These are phyloP conservation scores for Oligia strigilis DNA, from an alignment of 2,888 invertebrate genomes.

Conservation along the genomic window DNA sequence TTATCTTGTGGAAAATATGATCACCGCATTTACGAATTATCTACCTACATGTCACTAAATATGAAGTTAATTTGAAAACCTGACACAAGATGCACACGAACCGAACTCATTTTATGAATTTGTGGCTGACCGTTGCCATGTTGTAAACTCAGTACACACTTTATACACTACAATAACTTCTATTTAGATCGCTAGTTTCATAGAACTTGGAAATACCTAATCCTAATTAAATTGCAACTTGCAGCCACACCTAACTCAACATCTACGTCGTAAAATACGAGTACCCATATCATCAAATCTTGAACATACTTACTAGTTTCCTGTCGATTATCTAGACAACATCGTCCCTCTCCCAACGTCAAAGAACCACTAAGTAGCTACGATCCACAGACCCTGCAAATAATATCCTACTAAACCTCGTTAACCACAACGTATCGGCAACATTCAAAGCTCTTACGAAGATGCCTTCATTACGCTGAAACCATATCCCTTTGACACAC, in stretches of 20 bases:
- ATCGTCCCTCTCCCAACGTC: not conserved
- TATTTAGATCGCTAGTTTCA: not conserved
- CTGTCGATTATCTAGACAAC: conserved; percentile 21
- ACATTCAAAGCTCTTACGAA: conserved; percentile 70
- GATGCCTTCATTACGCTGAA: conserved; percentile 82
- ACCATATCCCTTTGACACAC: conserved; percentile 83
- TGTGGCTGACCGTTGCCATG: no score
- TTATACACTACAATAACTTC: not conserved
- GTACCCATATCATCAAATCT: not conserved
- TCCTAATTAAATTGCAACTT: not conserved
- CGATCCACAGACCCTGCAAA: conserved; percentile 16
- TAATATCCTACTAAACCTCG: conserved; percentile 48
- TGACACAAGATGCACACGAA: no score
- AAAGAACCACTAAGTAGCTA: conserved; percentile 38
- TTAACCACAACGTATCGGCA: conserved; percentile 59
- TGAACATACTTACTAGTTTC: not conserved
- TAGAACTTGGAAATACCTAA: not conserved
- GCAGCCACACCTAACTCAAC: no score
- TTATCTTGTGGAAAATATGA: no score
- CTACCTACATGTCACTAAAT: not conserved
- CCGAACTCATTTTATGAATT: not conserved
- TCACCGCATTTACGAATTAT: not conserved
- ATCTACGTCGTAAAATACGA: not conserved
- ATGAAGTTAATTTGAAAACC: not conserved
- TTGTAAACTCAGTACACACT: no score